Evolutionary conservation across 2,113 vertebrate genomes (phyloP), one percentile per base, ranked within the genome.

Genomic region (Hypomesus transpacificus): DNA sequence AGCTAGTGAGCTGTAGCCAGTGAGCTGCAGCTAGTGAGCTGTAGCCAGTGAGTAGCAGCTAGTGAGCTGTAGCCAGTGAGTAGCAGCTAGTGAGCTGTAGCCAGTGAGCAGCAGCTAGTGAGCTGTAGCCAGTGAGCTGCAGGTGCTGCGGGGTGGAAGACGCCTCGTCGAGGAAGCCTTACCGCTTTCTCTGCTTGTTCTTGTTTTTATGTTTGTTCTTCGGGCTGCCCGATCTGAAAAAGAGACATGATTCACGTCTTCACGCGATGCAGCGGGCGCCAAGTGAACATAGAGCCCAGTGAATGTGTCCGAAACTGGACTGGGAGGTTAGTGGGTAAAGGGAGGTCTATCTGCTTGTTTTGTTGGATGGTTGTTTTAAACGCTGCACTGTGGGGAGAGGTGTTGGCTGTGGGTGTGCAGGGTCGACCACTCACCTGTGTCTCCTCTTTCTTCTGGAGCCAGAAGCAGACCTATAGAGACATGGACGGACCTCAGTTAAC

Each of bases 131-230:
- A 46, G 39, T 46, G 5, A 46, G 9, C 14, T 17, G 53, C 18
- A 18, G 14, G 53, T 52, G 16, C 51, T 52, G 51, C 16, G 0
- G 51, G 51, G 9, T 5, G 53, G 53, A n/a, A 26, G 11, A 31
- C 51, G 13, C 54, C 6, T 58, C 20, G 50, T 13, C 3, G 5
- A 39, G 62, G 62, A 18, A 63, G 17, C 31, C 92, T 94, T 86
- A 98, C 97, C 96, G 95, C 88, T 96, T 97, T 75, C 93, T 94
- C 71, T 95, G 93, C 92, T 97, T 99, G 91, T 90, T 96, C 92
- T 94, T 98, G 83, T 98, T 95, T 94, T 95, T 98, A 86, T 95
- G 91, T 93, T 96, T 98, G 93, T 89, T 96, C 91, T 95, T 97
- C 82, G 91, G 93, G 87, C 95, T 98, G 71, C 93, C 92, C 51